A percentile compares a stretch with the other conserved stretches of the same genome.
phyloP scores from a whole-genome alignment of 1,140 invertebrate species.

The Zaprionus africanus region DNA sequence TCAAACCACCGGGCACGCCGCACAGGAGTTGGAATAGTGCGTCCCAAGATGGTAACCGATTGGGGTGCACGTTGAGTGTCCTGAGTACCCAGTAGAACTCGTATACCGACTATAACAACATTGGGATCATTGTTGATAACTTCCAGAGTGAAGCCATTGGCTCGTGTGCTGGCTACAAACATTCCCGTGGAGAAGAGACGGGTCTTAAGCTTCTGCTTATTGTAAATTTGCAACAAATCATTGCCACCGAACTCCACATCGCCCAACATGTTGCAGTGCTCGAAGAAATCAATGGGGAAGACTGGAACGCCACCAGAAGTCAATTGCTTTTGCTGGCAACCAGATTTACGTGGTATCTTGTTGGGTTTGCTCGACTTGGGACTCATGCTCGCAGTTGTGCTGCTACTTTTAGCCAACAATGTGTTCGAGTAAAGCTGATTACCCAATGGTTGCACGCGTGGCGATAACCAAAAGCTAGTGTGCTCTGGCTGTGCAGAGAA shows the following conservation, averaged over 20 bases:
- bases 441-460: constrained; percentile 89
- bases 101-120: constrained; percentile 94
- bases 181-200: constrained; percentile 95
- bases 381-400: background rate
- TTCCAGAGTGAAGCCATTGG: constrained; percentile 94
- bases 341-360: constrained; percentile 45
- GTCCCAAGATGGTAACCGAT: constrained; percentile 89
- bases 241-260: constrained; percentile 98
- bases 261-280: constrained; percentile 95
- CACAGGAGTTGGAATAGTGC: constrained; percentile 91
- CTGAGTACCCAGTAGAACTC: constrained; percentile 94
- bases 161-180: constrained; percentile 95
- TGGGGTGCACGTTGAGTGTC: constrained; percentile 93
- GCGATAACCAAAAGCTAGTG: constrained; percentile 92
- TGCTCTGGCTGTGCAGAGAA: constrained; percentile 91
- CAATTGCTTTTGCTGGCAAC: constrained; percentile 85
- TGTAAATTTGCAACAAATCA: constrained; percentile 97
- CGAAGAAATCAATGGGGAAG: constrained; percentile 98
- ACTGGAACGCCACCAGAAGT: constrained; percentile 66
- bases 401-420: constrained; percentile 67
- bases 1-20: constrained; percentile 96
- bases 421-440: constrained; percentile 82
- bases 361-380: constrained; percentile 41
- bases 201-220: constrained; percentile 96
- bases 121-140: constrained; percentile 94